Evolutionary conservation across 2,113 vertebrate species (phyloP).

Genomic region (Hippocampus comes): DNA sequence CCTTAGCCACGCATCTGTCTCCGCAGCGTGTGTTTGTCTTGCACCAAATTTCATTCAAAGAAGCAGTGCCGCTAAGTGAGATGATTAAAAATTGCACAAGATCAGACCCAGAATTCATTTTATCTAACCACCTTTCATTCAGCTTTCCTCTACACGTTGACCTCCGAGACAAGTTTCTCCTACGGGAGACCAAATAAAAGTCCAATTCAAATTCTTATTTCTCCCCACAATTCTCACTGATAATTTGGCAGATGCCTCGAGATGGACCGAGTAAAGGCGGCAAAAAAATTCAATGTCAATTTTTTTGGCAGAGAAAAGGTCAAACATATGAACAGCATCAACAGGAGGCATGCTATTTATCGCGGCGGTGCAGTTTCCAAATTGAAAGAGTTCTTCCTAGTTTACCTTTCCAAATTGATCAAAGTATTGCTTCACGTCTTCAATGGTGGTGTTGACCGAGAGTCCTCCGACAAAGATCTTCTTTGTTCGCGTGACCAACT

Average conservation of each 20-base stretch:
- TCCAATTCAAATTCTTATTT: too few relatives aligned
- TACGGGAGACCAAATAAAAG: too few relatives aligned
- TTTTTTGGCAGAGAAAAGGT: not conserved
- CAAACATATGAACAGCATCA: not conserved
- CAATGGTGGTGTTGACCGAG: slow-evolving; percentile 92
- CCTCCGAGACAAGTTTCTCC: too few relatives aligned
- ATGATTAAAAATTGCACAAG: slow-evolving; percentile 35
- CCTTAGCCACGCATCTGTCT: slow-evolving; percentile 60
- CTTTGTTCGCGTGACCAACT: slow-evolving; percentile 98
- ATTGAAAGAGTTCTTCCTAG: slow-evolving; percentile 9
- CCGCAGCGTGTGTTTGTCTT: slow-evolving; percentile 68
- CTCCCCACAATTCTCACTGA: not conserved
- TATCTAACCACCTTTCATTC: not conserved
- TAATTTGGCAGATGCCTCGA: not conserved
- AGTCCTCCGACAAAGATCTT: slow-evolving; percentile 97
- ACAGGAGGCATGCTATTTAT: slow-evolving; percentile 22
- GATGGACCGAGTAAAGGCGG: not conserved
- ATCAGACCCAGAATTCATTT: slow-evolving; percentile 14
- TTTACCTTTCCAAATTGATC: slow-evolving; percentile 96
- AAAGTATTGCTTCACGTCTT: slow-evolving; percentile 96
- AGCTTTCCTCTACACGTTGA: not conserved
- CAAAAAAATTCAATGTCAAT: not conserved
- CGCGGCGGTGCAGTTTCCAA: slow-evolving; percentile 9
- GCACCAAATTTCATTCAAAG: slow-evolving; percentile 63
- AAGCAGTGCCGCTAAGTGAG: slow-evolving; percentile 32